Conservation (phyloP, 2,113 vertebrate species). For the Saimiri boliviensis region DNA sequence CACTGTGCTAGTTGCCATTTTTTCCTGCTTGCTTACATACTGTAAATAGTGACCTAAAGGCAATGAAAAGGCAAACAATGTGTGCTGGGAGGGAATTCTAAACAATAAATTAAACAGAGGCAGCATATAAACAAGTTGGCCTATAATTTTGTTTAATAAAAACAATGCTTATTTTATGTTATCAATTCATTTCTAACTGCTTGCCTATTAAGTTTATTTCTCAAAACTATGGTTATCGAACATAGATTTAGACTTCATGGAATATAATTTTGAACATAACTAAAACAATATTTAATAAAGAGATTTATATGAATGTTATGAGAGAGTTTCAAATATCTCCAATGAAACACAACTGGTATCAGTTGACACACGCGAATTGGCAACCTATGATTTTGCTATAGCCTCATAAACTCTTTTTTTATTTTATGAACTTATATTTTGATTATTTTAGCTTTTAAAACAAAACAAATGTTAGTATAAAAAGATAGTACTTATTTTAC, state of each 20-base stretch:
- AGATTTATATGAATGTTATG: neutral
- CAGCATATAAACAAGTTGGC: neutral
- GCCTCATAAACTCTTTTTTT: neutral
- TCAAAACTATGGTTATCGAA: neutral
- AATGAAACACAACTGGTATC: neutral
- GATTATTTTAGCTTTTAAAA: neutral
- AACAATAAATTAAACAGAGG: neutral
- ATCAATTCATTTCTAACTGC: neutral
- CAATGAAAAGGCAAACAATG: neutral
- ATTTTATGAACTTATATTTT: neutral
- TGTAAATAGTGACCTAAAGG: conserved; percentile 39
- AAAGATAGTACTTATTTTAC: neutral
- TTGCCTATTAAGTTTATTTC: neutral
- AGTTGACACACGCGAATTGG: neutral
- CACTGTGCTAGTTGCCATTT: conserved; percentile 12
- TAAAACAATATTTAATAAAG: neutral
- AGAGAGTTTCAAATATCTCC: neutral
- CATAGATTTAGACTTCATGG: neutral
- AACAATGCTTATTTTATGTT: neutral
- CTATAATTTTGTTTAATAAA: neutral
- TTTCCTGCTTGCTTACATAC: conserved; percentile 33
- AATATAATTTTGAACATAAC: neutral
- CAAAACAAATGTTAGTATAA: neutral
- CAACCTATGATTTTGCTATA: neutral
- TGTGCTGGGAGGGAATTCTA: neutral